Base-by-base conservation (phyloP, 2,888 invertebrate species). In the Watsonalla cultraria region DNA sequence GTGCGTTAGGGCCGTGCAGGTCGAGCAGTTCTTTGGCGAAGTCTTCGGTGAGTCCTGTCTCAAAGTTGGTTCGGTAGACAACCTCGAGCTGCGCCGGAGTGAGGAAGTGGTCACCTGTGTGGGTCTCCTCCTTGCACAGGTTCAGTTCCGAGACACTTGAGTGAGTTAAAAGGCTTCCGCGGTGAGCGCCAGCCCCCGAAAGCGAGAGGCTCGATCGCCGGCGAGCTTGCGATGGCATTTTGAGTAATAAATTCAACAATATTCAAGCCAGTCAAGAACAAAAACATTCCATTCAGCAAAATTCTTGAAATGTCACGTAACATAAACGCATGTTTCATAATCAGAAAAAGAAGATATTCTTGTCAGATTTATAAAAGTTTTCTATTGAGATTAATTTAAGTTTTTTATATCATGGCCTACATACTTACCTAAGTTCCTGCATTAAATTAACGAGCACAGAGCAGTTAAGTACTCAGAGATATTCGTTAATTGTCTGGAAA, bases 1-100 rank as follows among this genome's bases (percentile, higher is more conserved):
- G 80, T 14, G 87, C 82, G 73, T 95, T 95, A 0, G 92, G 93
- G 0, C 94, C 94, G 64, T 93, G 83, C 45, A 82, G 77, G 14
- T 80, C 85, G 5, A 93, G 78, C 5, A 92, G 76, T 55, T 92
- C 90, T 7, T 78, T 82, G 0, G 94, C 94, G 54, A 91, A 76
- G 24, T 71, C 78, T 8, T 90, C 78, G 0, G 91, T 89, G 51
- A 94, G 82, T 8, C 95, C 95, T 58, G 80, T 78, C 39, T 69
- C 68, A 9, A 90, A 54, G 66, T 86, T 83, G 0, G 92, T 92
- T 37, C 85, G 74, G 64, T 90, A 90, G 5, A 91, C 77, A 7
- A 73, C 73, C 61, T 87, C 86, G 4, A 91, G 74, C 60, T 91
- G 91, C 2, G 68, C 66, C 0, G 85, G 82, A 0, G 86, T 78